Conservation (phyloP, 64 coral and sea anemone genomes). For the Orbicella faveolata region DNA sequence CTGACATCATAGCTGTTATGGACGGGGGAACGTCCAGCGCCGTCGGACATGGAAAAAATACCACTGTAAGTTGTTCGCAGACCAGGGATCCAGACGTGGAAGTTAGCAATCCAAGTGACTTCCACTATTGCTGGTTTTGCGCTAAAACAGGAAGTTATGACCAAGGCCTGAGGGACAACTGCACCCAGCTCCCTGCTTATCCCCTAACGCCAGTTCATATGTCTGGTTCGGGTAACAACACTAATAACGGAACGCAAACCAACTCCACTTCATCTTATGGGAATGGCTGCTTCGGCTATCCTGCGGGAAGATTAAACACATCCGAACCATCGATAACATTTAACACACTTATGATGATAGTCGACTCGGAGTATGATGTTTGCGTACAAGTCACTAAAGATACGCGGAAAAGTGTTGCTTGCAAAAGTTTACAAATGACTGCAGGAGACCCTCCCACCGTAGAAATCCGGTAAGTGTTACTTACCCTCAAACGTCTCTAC, state of each 20-base stretch:
- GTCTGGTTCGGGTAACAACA: background rate
- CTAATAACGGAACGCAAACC: background rate
- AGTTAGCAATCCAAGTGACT: background rate
- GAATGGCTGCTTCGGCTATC: conserved; percentile 58
- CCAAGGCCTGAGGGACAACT: conserved; percentile 1
- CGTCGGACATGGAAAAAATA: conserved; percentile 37
- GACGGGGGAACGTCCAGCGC: conserved; percentile 37
- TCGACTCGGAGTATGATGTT: conserved; percentile 31
- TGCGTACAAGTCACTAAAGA: conserved; percentile 34
- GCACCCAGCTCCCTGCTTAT: conserved; percentile 1
- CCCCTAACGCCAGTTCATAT: background rate
- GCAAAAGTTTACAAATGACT: conserved; percentile 3
- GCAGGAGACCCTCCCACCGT: conserved; percentile 64
- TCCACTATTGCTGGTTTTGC: conserved; percentile 52
- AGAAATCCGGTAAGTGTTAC: conserved; percentile 43
- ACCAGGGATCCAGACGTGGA: conserved; percentile 55
- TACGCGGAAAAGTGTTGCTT: conserved; percentile 16
- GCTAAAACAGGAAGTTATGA: conserved; percentile 25
- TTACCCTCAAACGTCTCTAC: background rate
- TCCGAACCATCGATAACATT: background rate
- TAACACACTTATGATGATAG: conserved; percentile 24
- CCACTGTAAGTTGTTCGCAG: background rate
- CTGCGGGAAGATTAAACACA: conserved; percentile 22
- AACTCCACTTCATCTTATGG: background rate
- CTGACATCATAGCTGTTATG: conserved; percentile 10